Base-by-base conservation (phyloP, 2,888 invertebrate species). In the Choristoneura rosaceana region DNA sequence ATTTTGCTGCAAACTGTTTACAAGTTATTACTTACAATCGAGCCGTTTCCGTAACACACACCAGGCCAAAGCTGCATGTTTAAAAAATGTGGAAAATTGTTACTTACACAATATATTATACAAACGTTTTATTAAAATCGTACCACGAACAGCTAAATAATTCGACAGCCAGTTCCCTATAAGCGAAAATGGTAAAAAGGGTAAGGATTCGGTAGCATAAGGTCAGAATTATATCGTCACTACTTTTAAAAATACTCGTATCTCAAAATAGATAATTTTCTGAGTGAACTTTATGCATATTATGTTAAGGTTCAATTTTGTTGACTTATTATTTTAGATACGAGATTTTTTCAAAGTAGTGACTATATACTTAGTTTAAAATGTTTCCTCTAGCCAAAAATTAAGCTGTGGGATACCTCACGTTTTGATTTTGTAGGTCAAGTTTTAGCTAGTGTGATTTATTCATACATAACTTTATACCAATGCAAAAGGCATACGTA, bases 21-120 rank as follows among this genome's bases (percentile, higher is more conserved):
- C 55, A 55, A 25, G 9, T 60, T 67, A 79, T 80, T 92, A 97
- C 97, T 95, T 97, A 98, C 98, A 97, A 94, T 98, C 98, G 91
- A 98, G 96, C 85, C 98, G 96, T 91, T 97, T 98, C 91, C 98
- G 96, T 91, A 98, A 96, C 80, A 98, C 97, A 95, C 97, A 97
- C 98, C 98, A 98, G 89, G 98, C 98, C 94, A 98, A 95, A 79
- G 98, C 98, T 97, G 96, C 95, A 90, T 93, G 88, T 92, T 52
- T 90, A 76, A 78, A 79, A 79, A 81, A 82, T 79, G 74, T 12
- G 61, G 81, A 79, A 76, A 75, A 79, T 62, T 75, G 65, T 77
- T 76, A 77, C 74, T 76, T 43, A 78, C 71, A 74, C 74, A 68
- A 75, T 69, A 70, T 71, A 60, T 75, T 67, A 71, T 66, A 69